A percentile compares a stretch with the other conserved stretches of the same genome.
These are phyloP conservation scores for Ptilodon capucinus DNA, from an alignment of 2,888 invertebrate species.

Conservation along the genomic window DNA sequence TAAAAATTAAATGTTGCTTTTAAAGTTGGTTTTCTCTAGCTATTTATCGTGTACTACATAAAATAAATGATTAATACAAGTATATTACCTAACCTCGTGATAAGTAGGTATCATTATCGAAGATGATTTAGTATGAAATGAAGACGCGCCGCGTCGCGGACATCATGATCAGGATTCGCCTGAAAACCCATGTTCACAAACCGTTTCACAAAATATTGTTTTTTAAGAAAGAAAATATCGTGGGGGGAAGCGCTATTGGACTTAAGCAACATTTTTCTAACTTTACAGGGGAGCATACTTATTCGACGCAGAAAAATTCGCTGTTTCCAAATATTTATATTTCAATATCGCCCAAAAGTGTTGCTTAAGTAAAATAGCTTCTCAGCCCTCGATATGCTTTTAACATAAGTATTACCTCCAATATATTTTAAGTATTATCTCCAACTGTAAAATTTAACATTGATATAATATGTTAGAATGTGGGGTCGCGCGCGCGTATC, in stretches of 20 bases:
- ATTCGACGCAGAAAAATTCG: no score
- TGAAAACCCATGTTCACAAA: conserved; percentile 67
- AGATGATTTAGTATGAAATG: background rate
- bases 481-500: conserved; percentile 21
- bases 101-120: conserved; percentile 23
- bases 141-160: background rate
- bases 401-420: conserved; percentile 79
- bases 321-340: no score
- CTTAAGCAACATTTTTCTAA: no score
- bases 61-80: background rate
- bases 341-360: no score
- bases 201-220: conserved; percentile 55
- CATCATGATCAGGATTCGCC: conserved; percentile 18
- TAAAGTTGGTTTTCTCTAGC: background rate
- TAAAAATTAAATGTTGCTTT: conserved; percentile 5
- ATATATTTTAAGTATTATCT: conserved; percentile 77
- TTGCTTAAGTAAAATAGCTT: no score
- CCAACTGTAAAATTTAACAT: conserved; percentile 66
- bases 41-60: background rate
- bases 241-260: no score
- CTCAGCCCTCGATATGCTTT: no score
- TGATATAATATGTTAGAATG: conserved; percentile 50
- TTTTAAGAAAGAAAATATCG: conserved; percentile 44
- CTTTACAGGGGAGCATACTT: no score
- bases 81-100: conserved; percentile 29